Percentiles rank a stretch among this genome's conserved stretches.
phyloP scores from a whole-genome alignment of 2,888 invertebrate genomes.

The Tromatobia lineatoria region DNA sequence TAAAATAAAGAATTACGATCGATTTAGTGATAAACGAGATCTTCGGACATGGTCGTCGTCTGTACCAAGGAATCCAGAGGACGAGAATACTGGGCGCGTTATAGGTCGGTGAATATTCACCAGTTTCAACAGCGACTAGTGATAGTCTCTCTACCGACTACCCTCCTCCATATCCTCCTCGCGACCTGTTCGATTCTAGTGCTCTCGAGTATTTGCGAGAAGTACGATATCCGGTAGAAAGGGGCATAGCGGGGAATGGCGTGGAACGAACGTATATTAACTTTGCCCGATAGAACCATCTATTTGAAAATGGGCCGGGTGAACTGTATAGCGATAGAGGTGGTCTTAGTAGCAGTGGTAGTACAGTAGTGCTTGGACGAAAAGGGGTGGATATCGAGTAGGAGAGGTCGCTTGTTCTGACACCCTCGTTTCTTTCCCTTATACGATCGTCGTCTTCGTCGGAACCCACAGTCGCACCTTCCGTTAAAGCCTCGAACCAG shows the following conservation, averaged over 20 bases:
- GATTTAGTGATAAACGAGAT: constrained; percentile 41
- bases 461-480: constrained; percentile 91
- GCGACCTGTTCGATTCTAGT: neutral
- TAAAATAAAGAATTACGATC: constrained; percentile 21
- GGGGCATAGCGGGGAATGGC: constrained; percentile 54
- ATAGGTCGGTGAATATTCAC: constrained; percentile 21
- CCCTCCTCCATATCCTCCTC: neutral
- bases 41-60: neutral
- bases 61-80: neutral
- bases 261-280: constrained; percentile 66
- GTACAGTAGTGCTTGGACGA: constrained; percentile 33
- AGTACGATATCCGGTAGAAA: constrained; percentile 47
- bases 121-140: constrained; percentile 28
- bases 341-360: constrained; percentile 41
- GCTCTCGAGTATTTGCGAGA: constrained; percentile 46
- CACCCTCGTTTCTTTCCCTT: constrained; percentile 67
- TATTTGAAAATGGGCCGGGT: constrained; percentile 58
- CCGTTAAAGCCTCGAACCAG: constrained; percentile 95
- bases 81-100: constrained; percentile 7
- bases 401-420: constrained; percentile 66
- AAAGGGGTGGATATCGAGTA: constrained; percentile 61
- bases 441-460: constrained; percentile 65
- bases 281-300: constrained; percentile 57
- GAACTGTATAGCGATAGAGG: constrained; percentile 1
- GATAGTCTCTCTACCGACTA: constrained; percentile 18